These are phyloP conservation scores for Halcyon smyrnensis DNA, from an alignment of 2,797 vertebrate species.

Conservation along the genomic window DNA sequence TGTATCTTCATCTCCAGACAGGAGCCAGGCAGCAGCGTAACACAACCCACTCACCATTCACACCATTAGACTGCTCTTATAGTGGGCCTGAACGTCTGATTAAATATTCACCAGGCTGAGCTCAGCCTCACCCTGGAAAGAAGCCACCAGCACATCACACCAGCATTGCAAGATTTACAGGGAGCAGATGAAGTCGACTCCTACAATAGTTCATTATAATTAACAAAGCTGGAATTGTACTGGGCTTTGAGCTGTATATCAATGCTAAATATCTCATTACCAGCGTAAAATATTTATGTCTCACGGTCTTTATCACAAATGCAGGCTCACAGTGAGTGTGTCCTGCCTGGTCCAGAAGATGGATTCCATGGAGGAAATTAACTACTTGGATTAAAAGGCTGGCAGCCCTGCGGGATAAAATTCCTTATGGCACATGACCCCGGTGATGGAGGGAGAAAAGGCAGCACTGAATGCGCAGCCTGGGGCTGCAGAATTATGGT, in stretches of 20 bases:
- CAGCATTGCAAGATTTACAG: slow-evolving; percentile 30
- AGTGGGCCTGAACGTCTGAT: not conserved
- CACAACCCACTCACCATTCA: not conserved
- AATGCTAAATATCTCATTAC: slow-evolving; percentile 73
- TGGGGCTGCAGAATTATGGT: not conserved
- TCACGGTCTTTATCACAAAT: slow-evolving; percentile 59
- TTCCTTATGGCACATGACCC: not conserved
- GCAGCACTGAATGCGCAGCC: not conserved
- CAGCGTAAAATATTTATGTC: slow-evolving; percentile 68
- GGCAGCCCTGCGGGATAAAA: slow-evolving; percentile 13
- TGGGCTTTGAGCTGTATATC: slow-evolving; percentile 66
- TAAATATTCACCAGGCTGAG: not conserved
- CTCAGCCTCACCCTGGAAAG: slow-evolving; percentile 43
- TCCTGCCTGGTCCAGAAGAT: slow-evolving; percentile 37
- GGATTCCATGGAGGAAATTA: slow-evolving; percentile 58
- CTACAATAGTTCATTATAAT: slow-evolving; percentile 65
- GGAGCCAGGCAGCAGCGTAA: not conserved
- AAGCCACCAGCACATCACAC: slow-evolving; percentile 19
- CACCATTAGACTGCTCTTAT: not conserved
- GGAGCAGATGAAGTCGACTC: slow-evolving; percentile 52
- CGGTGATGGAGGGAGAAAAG: not conserved
- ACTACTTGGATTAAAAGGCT: slow-evolving; percentile 36
- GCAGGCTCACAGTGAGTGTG: not conserved
- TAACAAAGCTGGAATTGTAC: slow-evolving; percentile 67
- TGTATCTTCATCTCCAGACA: not conserved